phyloP scores from a whole-genome alignment of 2,888 invertebrate genomes.

The Chloroclysta siterata region DNA sequence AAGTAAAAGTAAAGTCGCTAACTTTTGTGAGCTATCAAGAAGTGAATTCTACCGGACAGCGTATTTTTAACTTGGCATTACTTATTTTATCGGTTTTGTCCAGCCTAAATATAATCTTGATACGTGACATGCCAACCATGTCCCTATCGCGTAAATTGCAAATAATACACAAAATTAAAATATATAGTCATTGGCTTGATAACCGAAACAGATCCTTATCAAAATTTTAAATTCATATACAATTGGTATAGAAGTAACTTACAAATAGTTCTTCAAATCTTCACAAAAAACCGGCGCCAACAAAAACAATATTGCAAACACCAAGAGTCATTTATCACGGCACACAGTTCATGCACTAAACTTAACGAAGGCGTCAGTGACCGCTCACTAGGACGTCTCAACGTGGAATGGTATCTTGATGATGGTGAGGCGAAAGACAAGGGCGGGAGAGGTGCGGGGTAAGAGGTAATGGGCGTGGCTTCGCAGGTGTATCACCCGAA shows the following conservation, averaged over 20 bases:
- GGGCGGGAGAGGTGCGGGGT: slow-evolving; percentile 54
- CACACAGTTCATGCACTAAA: slow-evolving; percentile 68
- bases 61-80: slow-evolving; percentile 61
- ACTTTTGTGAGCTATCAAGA: background rate
- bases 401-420: slow-evolving; percentile 75
- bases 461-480: slow-evolving; percentile 62
- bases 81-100: slow-evolving; percentile 14
- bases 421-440: slow-evolving; percentile 70
- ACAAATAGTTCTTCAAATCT: slow-evolving; percentile 39
- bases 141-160: slow-evolving; percentile 30
- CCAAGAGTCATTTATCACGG: slow-evolving; percentile 63
- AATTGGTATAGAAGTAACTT: slow-evolving; percentile 33
- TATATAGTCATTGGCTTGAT: slow-evolving; percentile 10
- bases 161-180: slow-evolving; percentile 31
- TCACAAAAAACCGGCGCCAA: slow-evolving; percentile 41
- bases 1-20: background rate
- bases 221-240: slow-evolving; percentile 17
- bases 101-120: slow-evolving; percentile 6
- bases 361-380: slow-evolving; percentile 55
- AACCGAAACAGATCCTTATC: slow-evolving; percentile 13
- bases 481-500: slow-evolving; percentile 77
- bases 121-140: slow-evolving; percentile 17
- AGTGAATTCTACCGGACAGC: too few relatives aligned
- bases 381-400: slow-evolving; percentile 64
- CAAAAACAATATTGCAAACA: slow-evolving; percentile 54